Percentiles rank a stretch among this genome's conserved stretches.
These are phyloP conservation scores for Brachionus paranguensis DNA, from an alignment of 1,140 invertebrate genomes.

Conservation along the genomic window DNA sequence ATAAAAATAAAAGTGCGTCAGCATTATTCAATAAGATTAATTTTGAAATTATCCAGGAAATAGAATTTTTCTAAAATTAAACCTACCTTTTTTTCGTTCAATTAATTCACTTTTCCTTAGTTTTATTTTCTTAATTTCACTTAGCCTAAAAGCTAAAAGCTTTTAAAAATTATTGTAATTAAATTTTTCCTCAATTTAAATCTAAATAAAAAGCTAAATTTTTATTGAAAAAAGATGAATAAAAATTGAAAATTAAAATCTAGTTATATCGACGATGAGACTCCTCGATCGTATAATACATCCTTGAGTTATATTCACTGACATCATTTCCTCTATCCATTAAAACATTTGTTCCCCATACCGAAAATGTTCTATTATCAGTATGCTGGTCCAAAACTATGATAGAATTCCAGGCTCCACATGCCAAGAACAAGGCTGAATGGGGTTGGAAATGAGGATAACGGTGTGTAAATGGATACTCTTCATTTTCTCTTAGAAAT, in stretches of 20 bases:
- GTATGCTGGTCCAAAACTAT: constrained; percentile 12
- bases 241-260: background rate
- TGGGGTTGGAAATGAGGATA: background rate
- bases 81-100: too few species aligned
- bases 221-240: background rate
- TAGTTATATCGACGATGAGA: background rate
- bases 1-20: too few species aligned
- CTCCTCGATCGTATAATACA: constrained; percentile 3
- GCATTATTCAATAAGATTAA: background rate
- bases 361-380: constrained; percentile 1
- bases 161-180: background rate
- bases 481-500: background rate
- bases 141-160: background rate
- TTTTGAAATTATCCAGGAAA: background rate
- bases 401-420: background rate
- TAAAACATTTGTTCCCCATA: background rate
- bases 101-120: too few species aligned
- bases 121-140: background rate
- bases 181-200: background rate
- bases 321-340: constrained; percentile 7
- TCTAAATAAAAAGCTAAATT: background rate
- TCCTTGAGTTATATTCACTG: background rate
- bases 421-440: background rate
- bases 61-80: background rate
- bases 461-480: background rate